Base-by-base conservation (phyloP, 2,113 vertebrate genomes). In the Isurus oxyrinchus region DNA sequence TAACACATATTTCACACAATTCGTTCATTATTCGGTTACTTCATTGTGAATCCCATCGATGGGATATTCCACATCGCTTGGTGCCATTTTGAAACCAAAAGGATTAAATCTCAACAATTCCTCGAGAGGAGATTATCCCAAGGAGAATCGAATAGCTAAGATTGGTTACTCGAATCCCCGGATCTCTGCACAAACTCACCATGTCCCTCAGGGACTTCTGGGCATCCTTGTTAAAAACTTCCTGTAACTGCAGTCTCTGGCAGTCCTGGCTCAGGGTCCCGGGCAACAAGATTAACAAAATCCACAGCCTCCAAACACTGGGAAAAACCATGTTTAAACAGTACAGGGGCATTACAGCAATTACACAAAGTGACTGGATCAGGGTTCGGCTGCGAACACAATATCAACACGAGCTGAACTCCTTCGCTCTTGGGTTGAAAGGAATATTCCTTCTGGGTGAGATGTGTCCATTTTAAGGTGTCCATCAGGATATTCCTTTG, bases 401-500 rank as follows among this genome's bases (percentile, higher is more conserved):
- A 35, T 76, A 90, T 31, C 53, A 23, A 1, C 25, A 11, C 87
- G 27, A 59, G 87, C 25, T 90, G 87, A 57, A 31, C 55, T 90
- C 7, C 53, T 57, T 59, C 35, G 4, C 11, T 59, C 5, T 55
- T 90, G 87, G 87, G 10, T 59, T 53, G 49, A 55, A 25, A 88
- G 7, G 86, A 88, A 44, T 40, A 44, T 84, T 40, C 81, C 53
- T 90, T 0, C 87, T 59, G 10, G 53, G 57, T 13, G 7, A 14
- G 21, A 1, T 94, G 90, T n/a, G 14, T 57, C 59, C n/a, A 66
- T 94, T 94, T 66, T 40, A 94, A 94, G 59, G 59, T 63, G 35
- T 40, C 40, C 31, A 40, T 16, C 14, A 94, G 90, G 59, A 63
- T 63, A 63, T 94, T 94, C 90, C 90, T 94, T 94, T 94, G 90